Evolutionary conservation across 2,113 vertebrate species (phyloP).

Genomic region (Geococcyx californianus): DNA sequence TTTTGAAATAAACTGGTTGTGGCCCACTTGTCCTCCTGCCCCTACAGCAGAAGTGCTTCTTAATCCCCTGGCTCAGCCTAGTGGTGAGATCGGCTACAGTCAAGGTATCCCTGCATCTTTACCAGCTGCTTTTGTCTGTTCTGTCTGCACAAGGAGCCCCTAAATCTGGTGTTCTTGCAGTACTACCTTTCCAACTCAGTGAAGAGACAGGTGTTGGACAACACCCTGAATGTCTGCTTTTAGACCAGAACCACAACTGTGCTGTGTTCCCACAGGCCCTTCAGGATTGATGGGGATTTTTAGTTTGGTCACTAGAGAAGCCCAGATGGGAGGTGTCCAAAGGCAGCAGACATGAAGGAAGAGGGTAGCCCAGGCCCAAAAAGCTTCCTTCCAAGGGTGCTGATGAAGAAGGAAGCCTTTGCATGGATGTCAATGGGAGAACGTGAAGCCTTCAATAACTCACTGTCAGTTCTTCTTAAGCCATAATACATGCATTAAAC

Average conservation of each 20-base stretch:
- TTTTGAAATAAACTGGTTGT: not conserved
- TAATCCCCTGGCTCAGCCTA: not conserved
- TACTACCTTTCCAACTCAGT: not conserved
- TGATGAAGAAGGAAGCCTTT: not conserved
- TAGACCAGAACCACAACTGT: not conserved
- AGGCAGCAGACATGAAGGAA: not conserved
- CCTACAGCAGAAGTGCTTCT: not conserved
- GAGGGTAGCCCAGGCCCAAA: not conserved
- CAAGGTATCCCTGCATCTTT: accelerated
- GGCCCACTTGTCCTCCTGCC: not conserved
- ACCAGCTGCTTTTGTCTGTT: not conserved
- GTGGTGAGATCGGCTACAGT: not conserved
- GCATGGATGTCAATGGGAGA: not conserved
- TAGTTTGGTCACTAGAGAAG: not conserved
- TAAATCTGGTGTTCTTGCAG: not conserved
- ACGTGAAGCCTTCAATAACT: not conserved
- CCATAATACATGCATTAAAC: not conserved
- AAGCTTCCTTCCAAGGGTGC: not conserved
- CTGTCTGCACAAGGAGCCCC: accelerated
- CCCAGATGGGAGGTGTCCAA: not conserved
- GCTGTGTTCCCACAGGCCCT: not conserved
- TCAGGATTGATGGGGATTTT: not conserved
- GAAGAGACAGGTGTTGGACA: not conserved
- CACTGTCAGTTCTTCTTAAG: not conserved
- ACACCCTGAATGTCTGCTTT: accelerated